Conservation (phyloP, 2,797 vertebrate genomes). For the Rhinichthys osculus region DNA sequence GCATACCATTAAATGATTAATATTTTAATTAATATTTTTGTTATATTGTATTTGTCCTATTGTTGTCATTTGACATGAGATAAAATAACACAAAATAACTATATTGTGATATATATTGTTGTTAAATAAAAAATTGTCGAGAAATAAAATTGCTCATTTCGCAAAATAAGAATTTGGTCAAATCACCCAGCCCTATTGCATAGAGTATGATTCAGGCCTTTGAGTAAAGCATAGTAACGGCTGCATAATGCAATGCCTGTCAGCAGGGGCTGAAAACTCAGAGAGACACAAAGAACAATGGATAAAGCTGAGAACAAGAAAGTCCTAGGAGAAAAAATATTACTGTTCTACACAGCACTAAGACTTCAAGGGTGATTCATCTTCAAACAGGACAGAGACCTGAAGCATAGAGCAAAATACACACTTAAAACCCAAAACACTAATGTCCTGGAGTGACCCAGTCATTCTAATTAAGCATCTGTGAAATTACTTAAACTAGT, state of each 20-base stretch:
- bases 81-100: background rate
- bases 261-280: background rate
- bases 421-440: constrained; percentile 5
- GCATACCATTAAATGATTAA: too few relatives aligned
- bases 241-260: background rate
- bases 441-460: constrained; percentile 1
- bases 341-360: constrained; percentile 18
- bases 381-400: constrained; percentile 1
- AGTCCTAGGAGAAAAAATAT: constrained; percentile 5
- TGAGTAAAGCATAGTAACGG: background rate
- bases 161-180: background rate
- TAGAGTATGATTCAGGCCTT: background rate
- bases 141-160: background rate
- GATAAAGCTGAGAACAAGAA: constrained; percentile 12
- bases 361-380: constrained; percentile 34
- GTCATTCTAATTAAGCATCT: constrained; percentile 5
- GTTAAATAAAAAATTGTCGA: too few relatives aligned
- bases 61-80: too few relatives aligned
- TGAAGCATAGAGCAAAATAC: constrained; percentile 19
- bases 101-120: background rate
- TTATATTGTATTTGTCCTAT: too few relatives aligned
- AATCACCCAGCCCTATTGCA: background rate
- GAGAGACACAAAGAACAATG: constrained; percentile 26
- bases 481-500: constrained; percentile 2
- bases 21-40: too few relatives aligned